phyloP scores from a whole-genome alignment of 2,888 invertebrate species.

The Drosophila crucigera region DNA sequence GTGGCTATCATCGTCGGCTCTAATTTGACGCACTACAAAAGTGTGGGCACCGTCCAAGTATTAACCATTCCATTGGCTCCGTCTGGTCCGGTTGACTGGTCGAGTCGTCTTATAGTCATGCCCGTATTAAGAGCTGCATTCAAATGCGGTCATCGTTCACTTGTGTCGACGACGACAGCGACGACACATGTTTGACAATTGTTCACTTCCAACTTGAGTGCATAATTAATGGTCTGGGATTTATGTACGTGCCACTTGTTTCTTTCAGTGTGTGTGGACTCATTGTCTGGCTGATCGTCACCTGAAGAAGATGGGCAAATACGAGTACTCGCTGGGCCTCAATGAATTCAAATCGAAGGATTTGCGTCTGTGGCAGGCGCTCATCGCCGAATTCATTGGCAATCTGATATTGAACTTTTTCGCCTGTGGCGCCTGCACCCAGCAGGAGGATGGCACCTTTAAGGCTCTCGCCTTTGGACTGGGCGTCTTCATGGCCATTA shows the following conservation, averaged over 20 bases:
- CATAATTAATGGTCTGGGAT: slow-evolving; percentile 39
- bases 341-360: slow-evolving; percentile 90
- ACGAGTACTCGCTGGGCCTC: slow-evolving; percentile 89
- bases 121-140: slow-evolving; percentile 46
- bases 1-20: slow-evolving; percentile 29
- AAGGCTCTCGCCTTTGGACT: slow-evolving; percentile 95
- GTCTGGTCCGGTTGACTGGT: neutral
- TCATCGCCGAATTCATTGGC: slow-evolving; percentile 94
- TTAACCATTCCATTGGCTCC: slow-evolving; percentile 4
- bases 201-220: slow-evolving; percentile 45
- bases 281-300: slow-evolving; percentile 27
- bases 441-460: slow-evolving; percentile 86
- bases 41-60: slow-evolving; percentile 3
- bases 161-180: slow-evolving; percentile 9
- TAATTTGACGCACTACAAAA: slow-evolving; percentile 5
- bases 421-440: slow-evolving; percentile 92
- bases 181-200: slow-evolving; percentile 55
- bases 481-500: slow-evolving; percentile 92
- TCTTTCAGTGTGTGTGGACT: slow-evolving; percentile 35
- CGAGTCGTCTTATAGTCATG: slow-evolving; percentile 13
- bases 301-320: slow-evolving; percentile 83
- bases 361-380: slow-evolving; percentile 90
- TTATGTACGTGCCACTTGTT: slow-evolving; percentile 5
- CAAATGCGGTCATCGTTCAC: slow-evolving; percentile 58
- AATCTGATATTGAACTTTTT: slow-evolving; percentile 95